Conservation (phyloP, 2,113 vertebrate species). For the Upupa epops region DNA sequence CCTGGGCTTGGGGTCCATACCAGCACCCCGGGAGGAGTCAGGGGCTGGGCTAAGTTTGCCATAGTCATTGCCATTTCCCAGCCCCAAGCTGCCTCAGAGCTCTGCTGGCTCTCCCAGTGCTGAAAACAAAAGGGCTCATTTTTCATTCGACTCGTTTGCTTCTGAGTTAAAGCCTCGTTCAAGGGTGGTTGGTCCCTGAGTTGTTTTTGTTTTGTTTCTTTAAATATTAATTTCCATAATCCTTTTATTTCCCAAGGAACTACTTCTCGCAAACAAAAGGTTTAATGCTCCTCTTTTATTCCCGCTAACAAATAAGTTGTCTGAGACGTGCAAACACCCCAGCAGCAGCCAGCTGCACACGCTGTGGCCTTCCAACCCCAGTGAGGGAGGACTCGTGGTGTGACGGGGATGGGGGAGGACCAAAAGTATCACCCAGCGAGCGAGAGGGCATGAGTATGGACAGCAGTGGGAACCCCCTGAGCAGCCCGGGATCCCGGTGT, state of each 20-base stretch:
- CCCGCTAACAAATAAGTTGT: slow-evolving; percentile 41
- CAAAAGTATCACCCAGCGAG: accelerated
- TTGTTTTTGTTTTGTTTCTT: slow-evolving; percentile 57
- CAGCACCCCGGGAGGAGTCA: not conserved
- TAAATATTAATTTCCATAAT: slow-evolving; percentile 66
- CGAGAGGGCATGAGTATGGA: not conserved
- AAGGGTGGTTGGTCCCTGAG: slow-evolving; percentile 41
- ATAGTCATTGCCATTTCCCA: accelerated
- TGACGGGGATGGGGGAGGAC: accelerated
- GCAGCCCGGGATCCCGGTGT: not conserved
- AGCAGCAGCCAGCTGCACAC: not conserved
- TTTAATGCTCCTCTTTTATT: slow-evolving; percentile 49
- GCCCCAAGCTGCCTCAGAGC: not conserved
- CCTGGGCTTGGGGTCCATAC: not conserved
- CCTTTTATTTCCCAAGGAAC: slow-evolving; percentile 56
- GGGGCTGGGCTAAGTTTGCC: not conserved
- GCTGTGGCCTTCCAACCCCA: accelerated
- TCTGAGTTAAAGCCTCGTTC: slow-evolving; percentile 41
- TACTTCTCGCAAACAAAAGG: slow-evolving; percentile 39
- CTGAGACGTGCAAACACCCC: not conserved
- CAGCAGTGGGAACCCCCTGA: accelerated
- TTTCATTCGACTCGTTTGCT: slow-evolving; percentile 30
- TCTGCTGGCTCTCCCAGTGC: not conserved
- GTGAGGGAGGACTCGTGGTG: not conserved
- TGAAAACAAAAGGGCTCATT: not conserved